These are phyloP conservation scores for Amphipoea lucens DNA, from an alignment of 2,888 invertebrate genomes.

Conservation along the genomic window DNA sequence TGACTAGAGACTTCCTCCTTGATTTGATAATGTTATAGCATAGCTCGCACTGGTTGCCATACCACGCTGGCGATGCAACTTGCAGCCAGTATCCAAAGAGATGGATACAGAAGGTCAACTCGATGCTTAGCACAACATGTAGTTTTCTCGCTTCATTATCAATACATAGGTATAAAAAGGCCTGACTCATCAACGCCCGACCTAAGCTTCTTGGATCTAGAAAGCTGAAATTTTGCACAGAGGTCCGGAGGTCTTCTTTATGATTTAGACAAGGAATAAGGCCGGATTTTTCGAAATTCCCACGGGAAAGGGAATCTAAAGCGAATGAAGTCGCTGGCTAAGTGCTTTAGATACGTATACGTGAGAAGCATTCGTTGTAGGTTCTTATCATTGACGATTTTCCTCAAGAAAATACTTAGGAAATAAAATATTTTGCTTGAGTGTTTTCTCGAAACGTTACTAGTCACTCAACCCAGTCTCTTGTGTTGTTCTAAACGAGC, in stretches of 20 bases:
- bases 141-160: not conserved
- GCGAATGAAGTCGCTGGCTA: not conserved
- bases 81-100: not conserved
- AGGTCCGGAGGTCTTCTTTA: not conserved
- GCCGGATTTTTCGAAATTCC: not conserved
- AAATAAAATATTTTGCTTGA: not conserved
- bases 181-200: not conserved
- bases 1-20: not conserved
- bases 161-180: not conserved
- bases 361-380: not conserved
- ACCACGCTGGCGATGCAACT: conserved; percentile 1
- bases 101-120: conserved; percentile 1
- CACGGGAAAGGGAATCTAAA: not conserved
- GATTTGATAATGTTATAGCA: not conserved
- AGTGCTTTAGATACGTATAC: not conserved
- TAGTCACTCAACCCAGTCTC: not conserved
- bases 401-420: not conserved
- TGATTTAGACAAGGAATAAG: not conserved
- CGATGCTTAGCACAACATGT: not conserved
- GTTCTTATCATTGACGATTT: not conserved
- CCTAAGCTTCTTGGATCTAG: not conserved
- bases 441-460: not conserved
- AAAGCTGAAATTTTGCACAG: not conserved
- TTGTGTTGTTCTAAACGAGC: not conserved
- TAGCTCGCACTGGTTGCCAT: not conserved